Conservation (phyloP, 1,140 invertebrate species). For the Drosophila bifasciata region DNA sequence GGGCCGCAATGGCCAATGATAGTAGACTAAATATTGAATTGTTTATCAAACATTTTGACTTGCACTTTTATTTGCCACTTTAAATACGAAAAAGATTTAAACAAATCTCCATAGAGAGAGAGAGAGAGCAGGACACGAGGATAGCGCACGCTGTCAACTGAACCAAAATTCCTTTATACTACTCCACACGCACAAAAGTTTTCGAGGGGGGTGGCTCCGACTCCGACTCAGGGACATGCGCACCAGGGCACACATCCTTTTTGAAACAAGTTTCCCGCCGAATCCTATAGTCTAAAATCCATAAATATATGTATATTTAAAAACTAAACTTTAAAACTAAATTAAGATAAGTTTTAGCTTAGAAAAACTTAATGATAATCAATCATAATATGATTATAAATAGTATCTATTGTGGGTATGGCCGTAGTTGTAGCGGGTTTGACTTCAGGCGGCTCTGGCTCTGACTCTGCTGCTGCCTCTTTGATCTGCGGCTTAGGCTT, state of each 20-base stretch:
- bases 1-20: constrained; percentile 12
- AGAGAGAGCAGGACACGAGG: constrained; percentile 56
- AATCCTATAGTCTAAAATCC: background rate
- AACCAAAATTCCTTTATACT: constrained; percentile 78
- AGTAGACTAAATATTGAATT: background rate
- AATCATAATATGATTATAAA: constrained; percentile 65
- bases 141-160: constrained; percentile 75
- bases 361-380: constrained; percentile 21
- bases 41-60: constrained; percentile 24
- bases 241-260: constrained; percentile 31
- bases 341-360: too few species aligned
- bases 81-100: constrained; percentile 29
- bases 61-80: constrained; percentile 23
- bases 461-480: constrained; percentile 3
- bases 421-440: constrained; percentile 4
- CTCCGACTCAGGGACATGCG: constrained; percentile 33
- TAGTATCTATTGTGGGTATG: constrained; percentile 69
- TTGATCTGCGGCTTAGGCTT: constrained; percentile 58
- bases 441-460: background rate
- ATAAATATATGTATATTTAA: too few species aligned
- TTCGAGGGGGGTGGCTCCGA: constrained; percentile 41
- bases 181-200: constrained; percentile 12
- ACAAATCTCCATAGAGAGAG: constrained; percentile 45
- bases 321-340: too few species aligned
- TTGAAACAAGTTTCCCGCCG: constrained; percentile 24